phyloP scores from a whole-genome alignment of 1,140 invertebrate genomes.

The Protaetia brevitarsis region DNA sequence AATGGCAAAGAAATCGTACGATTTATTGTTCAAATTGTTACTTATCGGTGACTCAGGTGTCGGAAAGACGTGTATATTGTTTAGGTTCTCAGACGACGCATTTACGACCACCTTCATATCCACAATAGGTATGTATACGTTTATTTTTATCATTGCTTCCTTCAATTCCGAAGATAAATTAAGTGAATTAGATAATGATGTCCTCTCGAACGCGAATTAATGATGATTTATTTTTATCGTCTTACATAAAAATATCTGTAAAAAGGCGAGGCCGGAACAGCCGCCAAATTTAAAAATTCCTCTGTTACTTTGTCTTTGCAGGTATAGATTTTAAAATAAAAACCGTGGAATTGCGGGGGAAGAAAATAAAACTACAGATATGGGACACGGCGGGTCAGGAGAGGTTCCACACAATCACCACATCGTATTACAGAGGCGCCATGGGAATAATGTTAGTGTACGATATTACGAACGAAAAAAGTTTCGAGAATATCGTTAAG shows the following conservation, averaged over 20 bases:
- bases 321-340: slow-evolving; percentile 99
- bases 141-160: background rate
- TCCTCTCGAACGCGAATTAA: background rate
- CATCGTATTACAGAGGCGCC: slow-evolving; percentile 94
- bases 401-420: slow-evolving; percentile 96
- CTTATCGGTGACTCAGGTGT: slow-evolving; percentile 98
- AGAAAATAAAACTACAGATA: slow-evolving; percentile 98
- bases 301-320: slow-evolving; percentile 49
- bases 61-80: slow-evolving; percentile 97
- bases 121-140: slow-evolving; percentile 78
- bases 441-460: slow-evolving; percentile 99
- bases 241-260: slow-evolving; percentile 2
- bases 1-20: slow-evolving; percentile 96
- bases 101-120: slow-evolving; percentile 99
- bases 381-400: slow-evolving; percentile 96
- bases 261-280: slow-evolving; percentile 37
- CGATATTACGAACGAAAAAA: slow-evolving; percentile 97
- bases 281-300: slow-evolving; percentile 35
- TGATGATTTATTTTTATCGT: slow-evolving; percentile 30
- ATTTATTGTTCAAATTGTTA: slow-evolving; percentile 96
- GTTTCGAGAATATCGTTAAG: slow-evolving; percentile 98
- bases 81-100: slow-evolving; percentile 97
- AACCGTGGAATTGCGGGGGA: slow-evolving; percentile 94
- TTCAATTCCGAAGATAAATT: background rate
- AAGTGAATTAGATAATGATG: background rate